Conservation (phyloP, 2,113 vertebrate species). For the Rhabdomys dilectus region DNA sequence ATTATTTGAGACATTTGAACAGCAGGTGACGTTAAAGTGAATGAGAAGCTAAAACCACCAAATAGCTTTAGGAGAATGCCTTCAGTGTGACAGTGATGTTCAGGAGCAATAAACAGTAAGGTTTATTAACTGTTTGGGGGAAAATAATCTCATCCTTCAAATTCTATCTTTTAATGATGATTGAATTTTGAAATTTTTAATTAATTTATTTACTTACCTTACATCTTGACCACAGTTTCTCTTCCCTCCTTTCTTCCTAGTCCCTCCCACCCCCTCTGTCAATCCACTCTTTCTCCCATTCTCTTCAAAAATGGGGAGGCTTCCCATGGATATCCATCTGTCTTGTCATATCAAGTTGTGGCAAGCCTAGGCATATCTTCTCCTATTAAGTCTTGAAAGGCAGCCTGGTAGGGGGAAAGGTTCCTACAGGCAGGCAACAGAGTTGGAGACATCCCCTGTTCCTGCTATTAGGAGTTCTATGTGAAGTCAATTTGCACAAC, state of each 20-base stretch:
- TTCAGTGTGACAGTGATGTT: not conserved
- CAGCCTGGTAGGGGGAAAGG: not conserved
- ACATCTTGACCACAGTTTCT: not conserved
- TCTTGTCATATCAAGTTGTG: not conserved
- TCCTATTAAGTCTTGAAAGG: not conserved
- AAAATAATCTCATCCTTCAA: not conserved
- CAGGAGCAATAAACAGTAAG: not conserved
- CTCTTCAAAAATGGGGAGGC: not conserved
- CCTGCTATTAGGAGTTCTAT: not conserved
- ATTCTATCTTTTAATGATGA: not conserved
- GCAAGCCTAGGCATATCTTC: not conserved
- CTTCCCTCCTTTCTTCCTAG: not conserved
- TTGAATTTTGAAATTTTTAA: not conserved
- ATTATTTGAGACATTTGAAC: not conserved
- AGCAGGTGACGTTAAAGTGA: not conserved
- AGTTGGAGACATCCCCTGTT: not conserved
- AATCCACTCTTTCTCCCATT: not conserved
- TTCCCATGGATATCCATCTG: not conserved
- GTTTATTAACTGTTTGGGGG: not conserved
- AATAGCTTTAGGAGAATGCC: not conserved
- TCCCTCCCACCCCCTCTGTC: not conserved
- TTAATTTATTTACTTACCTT: not conserved
- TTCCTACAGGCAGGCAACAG: not conserved
- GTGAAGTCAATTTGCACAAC: not conserved
- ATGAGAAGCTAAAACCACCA: not conserved